Evolutionary conservation across 2,797 vertebrate genomes (phyloP), one percentile per base, ranked within the genome.

Genomic region (Rousettus madagascariensis): DNA sequence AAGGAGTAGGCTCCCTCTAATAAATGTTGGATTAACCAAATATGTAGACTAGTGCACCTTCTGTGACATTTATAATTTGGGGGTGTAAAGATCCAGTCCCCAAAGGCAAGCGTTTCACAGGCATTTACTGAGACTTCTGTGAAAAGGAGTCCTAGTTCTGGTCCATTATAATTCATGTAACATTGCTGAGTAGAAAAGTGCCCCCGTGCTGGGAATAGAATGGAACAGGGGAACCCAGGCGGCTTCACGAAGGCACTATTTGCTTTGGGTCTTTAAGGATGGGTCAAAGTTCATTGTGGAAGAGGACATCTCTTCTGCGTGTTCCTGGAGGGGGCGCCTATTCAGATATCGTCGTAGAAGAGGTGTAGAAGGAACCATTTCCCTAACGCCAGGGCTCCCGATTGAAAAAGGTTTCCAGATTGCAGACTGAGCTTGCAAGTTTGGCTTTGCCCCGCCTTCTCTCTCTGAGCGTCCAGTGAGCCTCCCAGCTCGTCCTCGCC

Each of bases 391-490:
- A 22, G 53, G 43, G 33, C 22, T 72, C 33, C 80, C 24, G 55
- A 19, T 0, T 16, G 83, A 38, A 63, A 87, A 84, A 55, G 33
- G n/a, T 55, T 95, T 95, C 83, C 28, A 2, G 55, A 74, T 13
- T 13, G 65, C 41, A 43, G 85, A 55, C 69, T 12, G 72, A 46
- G 55, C 28, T 86, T 51, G 53, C 79, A 57, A 59, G 22, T 80
- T 71, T 68, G 88, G 11, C 75, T 92, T 80, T 43, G 90, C 93
- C 90, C 90, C 30, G 43, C 92, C 92, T 55, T 55, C 33, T 57
- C 53, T 87, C 59, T 89, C 92, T 4, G 8, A 26, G 46, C 36
- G 6, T 93, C 69, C 59, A 93, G 26, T 0, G 75, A 53, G 87
- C 36, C 85, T 68, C 65, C 3, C 30, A 72, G 72, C 90, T 71